Evolutionary conservation across 2,888 invertebrate species (phyloP).

Genomic region (Alcis repandata): DNA sequence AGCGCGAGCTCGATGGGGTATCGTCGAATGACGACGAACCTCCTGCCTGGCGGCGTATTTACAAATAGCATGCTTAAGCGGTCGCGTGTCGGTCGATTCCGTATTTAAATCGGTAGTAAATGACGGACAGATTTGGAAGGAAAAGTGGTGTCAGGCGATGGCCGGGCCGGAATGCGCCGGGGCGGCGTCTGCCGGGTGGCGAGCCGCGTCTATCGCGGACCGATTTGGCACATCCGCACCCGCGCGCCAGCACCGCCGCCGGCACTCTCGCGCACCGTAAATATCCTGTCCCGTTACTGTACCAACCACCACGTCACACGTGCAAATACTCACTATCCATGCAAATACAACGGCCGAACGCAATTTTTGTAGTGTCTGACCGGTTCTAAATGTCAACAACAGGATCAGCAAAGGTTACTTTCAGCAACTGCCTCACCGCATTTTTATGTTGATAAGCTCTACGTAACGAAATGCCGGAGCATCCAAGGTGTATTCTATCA

Average conservation of each 20-base stretch:
- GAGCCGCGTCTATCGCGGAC: slow-evolving; percentile 76
- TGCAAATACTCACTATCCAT: slow-evolving; percentile 58
- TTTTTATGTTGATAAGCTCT: slow-evolving; percentile 29
- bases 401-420: slow-evolving; percentile 39
- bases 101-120: slow-evolving; percentile 61
- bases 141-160: slow-evolving; percentile 69
- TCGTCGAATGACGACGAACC: not conserved
- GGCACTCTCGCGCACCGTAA: slow-evolving; percentile 66
- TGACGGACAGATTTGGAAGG: slow-evolving; percentile 63
- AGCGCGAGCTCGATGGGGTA: slow-evolving; percentile 54
- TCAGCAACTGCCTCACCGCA: slow-evolving; percentile 63
- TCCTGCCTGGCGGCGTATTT: slow-evolving; percentile 57
- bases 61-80: slow-evolving; percentile 58
- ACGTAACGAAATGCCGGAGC: slow-evolving; percentile 53
- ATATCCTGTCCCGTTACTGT: slow-evolving; percentile 73
- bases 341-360: slow-evolving; percentile 53
- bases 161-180: slow-evolving; percentile 81
- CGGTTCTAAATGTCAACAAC: slow-evolving; percentile 55
- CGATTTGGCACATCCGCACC: slow-evolving; percentile 85
- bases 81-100: slow-evolving; percentile 56
- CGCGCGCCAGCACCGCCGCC: slow-evolving; percentile 64
- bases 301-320: slow-evolving; percentile 48
- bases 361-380: slow-evolving; percentile 47
- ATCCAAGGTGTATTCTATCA: slow-evolving; percentile 52
- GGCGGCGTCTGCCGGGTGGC: slow-evolving; percentile 81